Conservation (phyloP, 2,113 vertebrate genomes). For the Coregonus clupeaformis region DNA sequence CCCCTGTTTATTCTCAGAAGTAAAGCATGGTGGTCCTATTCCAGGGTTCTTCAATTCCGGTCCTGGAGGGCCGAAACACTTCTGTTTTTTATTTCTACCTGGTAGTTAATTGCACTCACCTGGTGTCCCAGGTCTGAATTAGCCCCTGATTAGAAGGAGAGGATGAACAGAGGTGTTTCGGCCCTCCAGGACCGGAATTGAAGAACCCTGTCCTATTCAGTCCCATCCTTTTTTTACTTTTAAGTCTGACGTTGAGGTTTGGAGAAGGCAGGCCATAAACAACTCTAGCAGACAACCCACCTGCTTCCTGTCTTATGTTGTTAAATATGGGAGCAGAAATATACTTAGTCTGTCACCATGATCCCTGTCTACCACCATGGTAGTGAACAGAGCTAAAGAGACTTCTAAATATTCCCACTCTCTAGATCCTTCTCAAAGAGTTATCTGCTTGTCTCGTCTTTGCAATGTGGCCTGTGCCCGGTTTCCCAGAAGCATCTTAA, state of each 20-base stretch:
- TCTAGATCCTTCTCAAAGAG: not conserved
- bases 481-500: no score
- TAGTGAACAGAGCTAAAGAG: not conserved
- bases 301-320: constrained; percentile 68
- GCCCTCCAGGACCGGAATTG: no score
- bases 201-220: constrained; percentile 18
- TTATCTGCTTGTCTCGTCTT: not conserved
- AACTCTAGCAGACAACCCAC: constrained; percentile 61
- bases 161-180: no score
- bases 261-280: constrained; percentile 60
- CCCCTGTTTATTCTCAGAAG: not conserved
- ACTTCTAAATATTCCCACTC: constrained; percentile 9
- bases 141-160: no score
- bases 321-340: constrained; percentile 63
- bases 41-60: no score
- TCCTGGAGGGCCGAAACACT: no score
- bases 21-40: constrained; percentile 12
- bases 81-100: no score
- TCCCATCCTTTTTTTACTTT: constrained; percentile 15
- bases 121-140: no score
- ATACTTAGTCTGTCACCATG: constrained; percentile 21
- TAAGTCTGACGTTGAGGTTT: constrained; percentile 40
- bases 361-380: no score
- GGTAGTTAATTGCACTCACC: no score
- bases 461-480: not conserved